Evolutionary conservation across 2,797 vertebrate genomes (phyloP), one percentile per base, ranked within the genome.

Genomic region (Enteromius radiatus): DNA sequence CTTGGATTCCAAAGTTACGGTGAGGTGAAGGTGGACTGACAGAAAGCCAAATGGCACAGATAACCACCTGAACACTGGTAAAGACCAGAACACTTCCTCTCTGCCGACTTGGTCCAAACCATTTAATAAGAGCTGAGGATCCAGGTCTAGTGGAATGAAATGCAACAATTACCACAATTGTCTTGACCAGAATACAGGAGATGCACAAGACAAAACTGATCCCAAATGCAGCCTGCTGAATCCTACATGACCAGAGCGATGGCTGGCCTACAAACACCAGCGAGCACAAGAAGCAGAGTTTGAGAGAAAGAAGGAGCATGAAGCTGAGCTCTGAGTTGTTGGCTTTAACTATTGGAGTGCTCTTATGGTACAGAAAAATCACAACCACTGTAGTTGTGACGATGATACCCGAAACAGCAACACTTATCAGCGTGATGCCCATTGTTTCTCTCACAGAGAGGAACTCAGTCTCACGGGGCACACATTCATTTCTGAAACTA

Each of bases 281-380:
- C 1, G 88, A 84, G 63, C 87, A 90, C 47, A 90, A 73, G 75
- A 89, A 90, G 82, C 88, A 90, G n/a, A 89, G 83, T 65, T 82
- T 85, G 23, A 90, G 84, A 19, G 90, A 88, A 11, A 88, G 28
- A 36, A 89, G 78, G 41, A 90, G 83, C 77, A 90, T 63, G 61
- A 90, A 89, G 76, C 89, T 90, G 49, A 90, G 78, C 75, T 90
- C 89, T 1, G 68, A 33, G 33, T 52, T 88, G 47, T 82, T 69
- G 56, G 67, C 79, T 80, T 89, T 91, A 38, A 95, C 94, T 84
- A 95, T 61, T 4, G 94, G 93, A 64, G 94, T 95, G 45, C 93
- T 90, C 47, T 91, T 90, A 74, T 93, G 82, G 61, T 81, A 86
- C 61, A 94, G 63, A 45, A 95, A 95, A 21, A 95, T 89, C 15